Conservation (phyloP, 2,888 invertebrate genomes). For the Craniophora ligustri region DNA sequence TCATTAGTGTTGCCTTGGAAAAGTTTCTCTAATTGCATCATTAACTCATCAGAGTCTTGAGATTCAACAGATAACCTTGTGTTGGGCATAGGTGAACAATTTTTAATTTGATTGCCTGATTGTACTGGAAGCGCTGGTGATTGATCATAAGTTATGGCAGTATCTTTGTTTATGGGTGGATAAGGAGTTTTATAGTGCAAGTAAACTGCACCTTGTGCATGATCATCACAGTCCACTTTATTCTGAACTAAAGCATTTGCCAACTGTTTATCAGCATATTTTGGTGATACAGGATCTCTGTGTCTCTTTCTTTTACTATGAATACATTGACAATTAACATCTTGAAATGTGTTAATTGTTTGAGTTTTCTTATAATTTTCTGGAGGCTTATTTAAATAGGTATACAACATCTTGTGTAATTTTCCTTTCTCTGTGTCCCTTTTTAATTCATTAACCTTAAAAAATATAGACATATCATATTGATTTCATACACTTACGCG, state of each 20-base stretch:
- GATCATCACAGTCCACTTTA: conserved; percentile 1
- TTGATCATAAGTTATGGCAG: conserved; percentile 11
- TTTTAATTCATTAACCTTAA: conserved; percentile 78
- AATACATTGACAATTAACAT: conserved; percentile 71
- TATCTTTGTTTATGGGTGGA: conserved; percentile 34
- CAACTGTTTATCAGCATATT: conserved; percentile 26
- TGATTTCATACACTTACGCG: no score
- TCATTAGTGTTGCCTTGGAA: conserved; percentile 78
- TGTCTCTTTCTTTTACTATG: conserved; percentile 66
- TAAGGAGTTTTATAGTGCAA: conserved; percentile 48
- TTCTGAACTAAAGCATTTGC: background rate
- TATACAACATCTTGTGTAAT: conserved; percentile 73
- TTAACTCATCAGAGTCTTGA: conserved; percentile 74
- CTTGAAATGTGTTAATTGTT: conserved; percentile 54
- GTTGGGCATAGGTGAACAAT: conserved; percentile 42
- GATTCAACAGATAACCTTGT: conserved; percentile 61
- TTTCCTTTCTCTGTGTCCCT: conserved; percentile 74
- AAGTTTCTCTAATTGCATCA: conserved; percentile 81
- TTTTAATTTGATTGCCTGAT: conserved; percentile 30
- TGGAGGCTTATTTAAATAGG: conserved; percentile 71
- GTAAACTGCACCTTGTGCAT: conserved; percentile 16
- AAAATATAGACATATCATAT: background rate
- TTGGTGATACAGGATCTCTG: conserved; percentile 53
- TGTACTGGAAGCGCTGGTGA: conserved; percentile 17
- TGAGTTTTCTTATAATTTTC: conserved; percentile 76